phyloP scores from a whole-genome alignment of 2,888 invertebrate species.

The Oscheius sp. region DNA sequence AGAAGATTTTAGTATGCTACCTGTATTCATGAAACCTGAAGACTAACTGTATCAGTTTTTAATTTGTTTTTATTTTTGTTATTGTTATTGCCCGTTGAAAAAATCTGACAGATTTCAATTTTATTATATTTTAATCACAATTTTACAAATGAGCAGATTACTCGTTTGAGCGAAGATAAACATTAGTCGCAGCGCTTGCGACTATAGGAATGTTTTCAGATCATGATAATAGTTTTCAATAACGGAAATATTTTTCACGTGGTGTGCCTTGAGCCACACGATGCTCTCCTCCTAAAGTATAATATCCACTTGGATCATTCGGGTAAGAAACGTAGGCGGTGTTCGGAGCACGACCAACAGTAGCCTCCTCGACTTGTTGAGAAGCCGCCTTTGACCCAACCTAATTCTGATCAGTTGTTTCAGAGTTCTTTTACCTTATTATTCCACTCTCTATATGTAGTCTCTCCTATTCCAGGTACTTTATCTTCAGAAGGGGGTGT shows the following conservation, averaged over 20 bases:
- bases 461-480: constrained; percentile 66
- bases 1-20: neutral
- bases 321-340: constrained; percentile 68
- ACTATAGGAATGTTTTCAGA: constrained; percentile 20
- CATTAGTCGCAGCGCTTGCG: constrained; percentile 27
- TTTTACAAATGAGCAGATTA: constrained; percentile 15
- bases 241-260: constrained; percentile 27
- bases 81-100: constrained; percentile 5
- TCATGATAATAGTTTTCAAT: constrained; percentile 21
- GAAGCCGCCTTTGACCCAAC: constrained; percentile 68
- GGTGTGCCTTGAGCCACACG: constrained; percentile 19
- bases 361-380: constrained; percentile 63
- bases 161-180: constrained; percentile 24
- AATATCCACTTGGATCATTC: constrained; percentile 68
- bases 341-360: constrained; percentile 40
- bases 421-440: constrained; percentile 46
- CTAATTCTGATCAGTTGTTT: constrained; percentile 32
- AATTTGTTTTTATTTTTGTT: neutral
- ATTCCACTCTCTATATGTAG: constrained; percentile 69
- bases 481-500: constrained; percentile 33
- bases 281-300: constrained; percentile 67
- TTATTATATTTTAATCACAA: constrained; percentile 12
- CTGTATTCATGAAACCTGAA: constrained; percentile 9
- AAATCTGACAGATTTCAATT: constrained; percentile 1
- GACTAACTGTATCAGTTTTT: neutral